phyloP scores from a whole-genome alignment of 2,888 invertebrate genomes.

The Biston stratarius region DNA sequence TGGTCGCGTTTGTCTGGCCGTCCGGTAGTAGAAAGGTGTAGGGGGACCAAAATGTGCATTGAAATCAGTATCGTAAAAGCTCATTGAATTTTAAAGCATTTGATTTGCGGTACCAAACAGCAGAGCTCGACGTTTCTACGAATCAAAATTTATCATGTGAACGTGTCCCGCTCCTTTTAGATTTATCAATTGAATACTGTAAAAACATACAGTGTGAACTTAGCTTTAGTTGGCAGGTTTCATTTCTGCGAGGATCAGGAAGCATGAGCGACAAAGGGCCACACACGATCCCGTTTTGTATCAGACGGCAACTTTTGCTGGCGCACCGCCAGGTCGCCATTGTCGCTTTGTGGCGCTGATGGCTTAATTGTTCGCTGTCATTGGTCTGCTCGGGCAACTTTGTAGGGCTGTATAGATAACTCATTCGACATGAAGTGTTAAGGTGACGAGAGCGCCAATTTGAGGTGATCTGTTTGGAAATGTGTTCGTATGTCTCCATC shows the following conservation, averaged over 20 bases:
- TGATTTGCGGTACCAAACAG: too few species aligned
- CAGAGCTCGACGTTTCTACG: too few species aligned
- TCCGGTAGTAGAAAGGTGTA: too few species aligned
- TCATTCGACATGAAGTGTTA: constrained; percentile 30
- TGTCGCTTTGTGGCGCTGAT: constrained; percentile 44
- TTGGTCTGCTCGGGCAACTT: constrained; percentile 42
- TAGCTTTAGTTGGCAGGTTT: constrained; percentile 20
- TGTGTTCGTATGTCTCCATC: background rate
- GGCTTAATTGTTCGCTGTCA: constrained; percentile 52
- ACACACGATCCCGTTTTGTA: constrained; percentile 44
- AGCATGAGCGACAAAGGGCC: constrained; percentile 50
- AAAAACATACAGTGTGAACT: background rate
- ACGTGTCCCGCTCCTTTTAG: too few species aligned
- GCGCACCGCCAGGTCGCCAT: constrained; percentile 46
- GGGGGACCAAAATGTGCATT: too few species aligned
- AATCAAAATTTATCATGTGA: too few species aligned
- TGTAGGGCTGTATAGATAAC: constrained; percentile 23
- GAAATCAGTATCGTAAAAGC: too few species aligned
- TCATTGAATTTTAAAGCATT: too few species aligned
- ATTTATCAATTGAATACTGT: too few species aligned
- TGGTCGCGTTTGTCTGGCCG: too few species aligned
- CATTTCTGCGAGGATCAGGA: constrained; percentile 39
- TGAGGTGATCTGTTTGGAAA: background rate
- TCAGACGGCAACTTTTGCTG: constrained; percentile 29
- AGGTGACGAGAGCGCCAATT: constrained; percentile 18